These are phyloP conservation scores for Chaenogobius annularis DNA, from an alignment of 2,113 vertebrate genomes.

Conservation along the genomic window DNA sequence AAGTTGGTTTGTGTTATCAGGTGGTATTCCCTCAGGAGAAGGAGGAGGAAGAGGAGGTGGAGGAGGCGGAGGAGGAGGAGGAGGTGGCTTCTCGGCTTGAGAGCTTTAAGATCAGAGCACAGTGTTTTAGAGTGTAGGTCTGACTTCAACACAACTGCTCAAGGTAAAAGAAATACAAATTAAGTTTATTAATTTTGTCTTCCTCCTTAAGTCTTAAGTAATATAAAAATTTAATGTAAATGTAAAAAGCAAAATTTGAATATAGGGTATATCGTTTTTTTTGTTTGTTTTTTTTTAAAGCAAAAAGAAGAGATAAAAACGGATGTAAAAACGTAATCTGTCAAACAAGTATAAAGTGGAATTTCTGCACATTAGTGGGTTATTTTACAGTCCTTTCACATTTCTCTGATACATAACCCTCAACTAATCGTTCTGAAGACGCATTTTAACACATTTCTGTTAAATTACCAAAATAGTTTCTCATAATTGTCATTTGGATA, in stretches of 20 bases:
- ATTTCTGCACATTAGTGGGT: no score
- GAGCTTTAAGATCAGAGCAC: slow-evolving; percentile 51
- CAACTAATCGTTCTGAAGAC: neutral
- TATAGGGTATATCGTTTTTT: no score
- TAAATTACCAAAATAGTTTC: neutral
- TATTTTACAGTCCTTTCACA: no score
- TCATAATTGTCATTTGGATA: neutral
- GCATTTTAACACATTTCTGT: neutral
- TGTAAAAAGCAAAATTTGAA: no score
- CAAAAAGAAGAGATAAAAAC: no score
- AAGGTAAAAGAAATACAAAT: slow-evolving; percentile 27
- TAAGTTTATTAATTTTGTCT: slow-evolving; percentile 51
- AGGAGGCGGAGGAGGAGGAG: slow-evolving; percentile 45
- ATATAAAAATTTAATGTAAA: no score
- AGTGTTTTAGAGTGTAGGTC: slow-evolving; percentile 23
- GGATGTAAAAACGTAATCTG: no score
- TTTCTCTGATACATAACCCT: neutral
- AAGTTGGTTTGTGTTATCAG: slow-evolving; percentile 67
- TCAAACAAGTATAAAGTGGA: no score
- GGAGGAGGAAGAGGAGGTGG: slow-evolving; percentile 35
- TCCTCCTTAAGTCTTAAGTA: no score
- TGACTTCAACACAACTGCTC: slow-evolving; percentile 40
- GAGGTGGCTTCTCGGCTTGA: slow-evolving; percentile 55
- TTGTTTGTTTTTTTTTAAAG: no score
- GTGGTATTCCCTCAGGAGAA: slow-evolving; percentile 52